phyloP scores from a whole-genome alignment of 2,797 vertebrate genomes.

The Hozukius guyotensis region DNA sequence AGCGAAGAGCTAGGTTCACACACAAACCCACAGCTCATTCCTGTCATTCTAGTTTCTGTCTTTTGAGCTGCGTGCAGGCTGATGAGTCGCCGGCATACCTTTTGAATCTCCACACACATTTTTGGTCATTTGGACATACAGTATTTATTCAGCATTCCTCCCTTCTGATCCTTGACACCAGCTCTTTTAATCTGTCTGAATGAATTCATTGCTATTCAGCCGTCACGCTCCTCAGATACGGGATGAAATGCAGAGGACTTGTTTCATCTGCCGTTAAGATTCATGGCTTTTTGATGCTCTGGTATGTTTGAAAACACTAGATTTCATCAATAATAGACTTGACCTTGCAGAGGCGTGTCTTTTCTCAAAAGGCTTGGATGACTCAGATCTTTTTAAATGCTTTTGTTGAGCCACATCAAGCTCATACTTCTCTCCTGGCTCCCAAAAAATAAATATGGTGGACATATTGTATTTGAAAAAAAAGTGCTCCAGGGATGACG shows the following conservation, averaged over 20 bases:
- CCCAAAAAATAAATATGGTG: neutral
- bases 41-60: slow-evolving; percentile 18
- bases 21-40: slow-evolving; percentile 17
- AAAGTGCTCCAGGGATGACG: too few species aligned
- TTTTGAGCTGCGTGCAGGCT: neutral
- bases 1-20: slow-evolving; percentile 10
- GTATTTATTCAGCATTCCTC: slow-evolving; percentile 45
- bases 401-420: slow-evolving; percentile 25
- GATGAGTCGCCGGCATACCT: slow-evolving; percentile 11
- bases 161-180: slow-evolving; percentile 48
- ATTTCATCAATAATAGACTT: slow-evolving; percentile 42
- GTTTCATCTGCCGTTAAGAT: slow-evolving; percentile 59
- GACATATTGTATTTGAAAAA: neutral
- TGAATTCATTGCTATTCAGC: slow-evolving; percentile 63
- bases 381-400: slow-evolving; percentile 7
- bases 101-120: slow-evolving; percentile 1
- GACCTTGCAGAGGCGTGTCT: slow-evolving; percentile 41
- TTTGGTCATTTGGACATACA: slow-evolving; percentile 2
- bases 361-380: neutral
- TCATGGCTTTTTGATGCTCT: slow-evolving; percentile 50
- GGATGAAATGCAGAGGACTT: slow-evolving; percentile 55
- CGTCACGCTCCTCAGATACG: slow-evolving; percentile 42
- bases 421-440: neutral
- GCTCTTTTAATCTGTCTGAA: slow-evolving; percentile 61
- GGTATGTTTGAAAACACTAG: slow-evolving; percentile 38